Conservation (phyloP, 2,797 vertebrate genomes). For the Botia kubotai region DNA sequence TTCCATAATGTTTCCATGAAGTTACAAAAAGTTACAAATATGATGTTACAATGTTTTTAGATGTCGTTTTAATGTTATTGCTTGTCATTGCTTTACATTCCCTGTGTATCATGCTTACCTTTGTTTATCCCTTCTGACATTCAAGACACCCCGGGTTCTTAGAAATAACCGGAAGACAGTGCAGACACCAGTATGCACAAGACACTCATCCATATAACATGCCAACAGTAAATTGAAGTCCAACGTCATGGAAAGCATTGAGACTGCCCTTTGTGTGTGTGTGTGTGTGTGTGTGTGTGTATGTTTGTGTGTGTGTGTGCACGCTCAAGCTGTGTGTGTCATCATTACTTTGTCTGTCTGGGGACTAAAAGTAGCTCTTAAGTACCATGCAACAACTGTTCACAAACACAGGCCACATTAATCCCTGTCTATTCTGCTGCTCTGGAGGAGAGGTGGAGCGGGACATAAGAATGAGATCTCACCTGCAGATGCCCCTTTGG, state of each 20-base stretch:
- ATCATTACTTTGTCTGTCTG: slow-evolving; percentile 45
- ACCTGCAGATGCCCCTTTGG: slow-evolving; percentile 47
- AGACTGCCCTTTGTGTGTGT: slow-evolving; percentile 6
- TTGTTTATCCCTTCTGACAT: background rate
- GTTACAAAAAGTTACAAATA: too few species aligned
- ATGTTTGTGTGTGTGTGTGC: slow-evolving; percentile 16
- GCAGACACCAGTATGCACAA: slow-evolving; percentile 11
- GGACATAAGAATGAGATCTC: slow-evolving; percentile 40
- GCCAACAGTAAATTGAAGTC: slow-evolving; percentile 45
- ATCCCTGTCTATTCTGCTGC: slow-evolving; percentile 13
- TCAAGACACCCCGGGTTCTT: slow-evolving; percentile 10
- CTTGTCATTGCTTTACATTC: background rate
- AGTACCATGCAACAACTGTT: slow-evolving; percentile 45
- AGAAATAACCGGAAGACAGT: slow-evolving; percentile 30
- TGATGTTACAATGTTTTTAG: too few species aligned
- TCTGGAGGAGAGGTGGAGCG: slow-evolving; percentile 35
- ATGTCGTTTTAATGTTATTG: too few species aligned
- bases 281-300: slow-evolving; percentile 10
- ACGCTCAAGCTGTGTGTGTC: slow-evolving; percentile 29
- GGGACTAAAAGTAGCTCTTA: slow-evolving; percentile 53
- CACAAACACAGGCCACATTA: slow-evolving; percentile 37
- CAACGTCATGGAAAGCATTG: slow-evolving; percentile 53
- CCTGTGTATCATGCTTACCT: slow-evolving; percentile 23
- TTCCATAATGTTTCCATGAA: too few species aligned
- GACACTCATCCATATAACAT: slow-evolving; percentile 41